These are phyloP conservation scores for Lysiphlebus fabarum DNA, from an alignment of 1,140 invertebrate species.

Conservation along the genomic window DNA sequence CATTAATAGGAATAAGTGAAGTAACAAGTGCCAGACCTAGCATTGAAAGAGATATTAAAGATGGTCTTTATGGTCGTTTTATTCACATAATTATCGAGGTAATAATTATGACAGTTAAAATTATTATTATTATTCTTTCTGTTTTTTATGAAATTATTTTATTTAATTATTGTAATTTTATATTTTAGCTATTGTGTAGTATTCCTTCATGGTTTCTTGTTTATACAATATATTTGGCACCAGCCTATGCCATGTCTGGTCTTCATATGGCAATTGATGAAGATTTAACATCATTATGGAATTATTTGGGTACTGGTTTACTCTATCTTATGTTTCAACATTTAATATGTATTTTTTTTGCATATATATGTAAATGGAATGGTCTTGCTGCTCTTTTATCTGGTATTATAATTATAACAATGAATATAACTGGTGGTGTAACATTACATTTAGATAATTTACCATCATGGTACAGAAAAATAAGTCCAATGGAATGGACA, in stretches of 20 bases:
- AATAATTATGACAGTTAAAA: conserved; percentile 31
- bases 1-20: conserved; percentile 67
- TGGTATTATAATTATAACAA: conserved; percentile 62
- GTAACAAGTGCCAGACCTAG: conserved; percentile 65
- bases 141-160: not conserved
- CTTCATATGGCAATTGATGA: conserved; percentile 56
- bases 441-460: conserved; percentile 71
- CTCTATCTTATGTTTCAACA: conserved; percentile 73
- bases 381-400: conserved; percentile 59
- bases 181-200: conserved; percentile 60
- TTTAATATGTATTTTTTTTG: conserved; percentile 67
- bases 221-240: conserved; percentile 78
- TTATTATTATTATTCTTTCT: conserved; percentile 12
- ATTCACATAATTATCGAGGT: conserved; percentile 78
- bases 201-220: conserved; percentile 65
- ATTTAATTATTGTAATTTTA: conserved; percentile 7
- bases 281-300: conserved; percentile 46
- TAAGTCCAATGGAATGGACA: conserved; percentile 75
- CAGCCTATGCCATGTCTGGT: conserved; percentile 86
- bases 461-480: conserved; percentile 60
- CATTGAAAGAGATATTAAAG: conserved; percentile 74
- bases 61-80: conserved; percentile 74
- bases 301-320: conserved; percentile 59
- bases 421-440: conserved; percentile 68
- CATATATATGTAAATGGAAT: conserved; percentile 62